Evolutionary conservation across 2,113 vertebrate genomes (phyloP), one percentile per base, ranked within the genome.

Genomic region (Bucco capensis): DNA sequence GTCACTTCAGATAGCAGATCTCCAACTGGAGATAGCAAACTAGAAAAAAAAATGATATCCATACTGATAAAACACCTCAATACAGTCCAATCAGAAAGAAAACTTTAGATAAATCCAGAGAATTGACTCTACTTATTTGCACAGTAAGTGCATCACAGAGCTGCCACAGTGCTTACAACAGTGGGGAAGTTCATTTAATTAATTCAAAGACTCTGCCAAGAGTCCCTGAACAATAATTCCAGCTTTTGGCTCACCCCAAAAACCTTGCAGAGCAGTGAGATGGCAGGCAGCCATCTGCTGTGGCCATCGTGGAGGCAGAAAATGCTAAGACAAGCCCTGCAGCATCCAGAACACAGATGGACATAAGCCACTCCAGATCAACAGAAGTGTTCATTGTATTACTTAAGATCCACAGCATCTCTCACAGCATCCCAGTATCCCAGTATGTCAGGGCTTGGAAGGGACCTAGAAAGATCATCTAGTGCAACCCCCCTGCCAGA

Each of bases 201-300:
- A 84, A 91, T 37, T 67, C 24, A 57, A 86, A 70, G 47, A 57
- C 5, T 35, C 75, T 88, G 47, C 69, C 75, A 92, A 85, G 42
- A 83, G 42, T 10, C 78, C 51, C 13, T 22, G 51, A 91, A 70
- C 38, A 86, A 50, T 27, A 58, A 82, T 4, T 14, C 42, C 67
- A 85, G 69, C 5, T 80, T 83, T 83, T 85, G 92, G 61, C 83
- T 88, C 17, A 16, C 6, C 28, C 53, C 37, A 51, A 95, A 57
- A 40, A n/a, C 38, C 53, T 67, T 6, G 53, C 61, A 71, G 66
- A 69, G 53, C 4, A 56, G 83, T 31, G 47, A 69, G 51, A 49
- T 28, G 67, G 93, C 91, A 91, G 51, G 60, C 40, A 81, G 93
- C 51, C 92, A 86, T 31, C n/a, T 73, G 65, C 60, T 83, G 76